Base-by-base conservation (phyloP, 2,888 invertebrate genomes). In the Ptilodon capucinus region DNA sequence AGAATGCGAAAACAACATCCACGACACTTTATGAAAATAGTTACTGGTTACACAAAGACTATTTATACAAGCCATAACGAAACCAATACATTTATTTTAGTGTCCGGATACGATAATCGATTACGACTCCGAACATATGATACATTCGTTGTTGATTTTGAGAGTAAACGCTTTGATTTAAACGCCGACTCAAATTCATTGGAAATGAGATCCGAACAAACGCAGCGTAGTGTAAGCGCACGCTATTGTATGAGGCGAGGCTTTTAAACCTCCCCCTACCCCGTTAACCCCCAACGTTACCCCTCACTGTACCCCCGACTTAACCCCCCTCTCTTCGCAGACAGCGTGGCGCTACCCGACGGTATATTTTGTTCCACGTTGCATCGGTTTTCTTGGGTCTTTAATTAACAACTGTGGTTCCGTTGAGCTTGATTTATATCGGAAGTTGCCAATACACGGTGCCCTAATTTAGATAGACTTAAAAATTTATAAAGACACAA, bases 201-300 rank as follows among this genome's bases (percentile, higher is more conserved):
- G 74, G 73, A 71, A 81, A 80, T 76, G 76, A 76, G 76, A 79
- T 76, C 71, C 67, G 52, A 65, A 71, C 69, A 76, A 79, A 81
- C 71, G 81, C 80, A 80, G 78, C 80, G 81, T 81, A 79, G 73
- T 76, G 82, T 73, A 81, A 84, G 80, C 83, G 84, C 81, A 79
- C 72, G 76, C 78, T 74, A 76, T 83, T 82, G 77, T 81, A 60
- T 60, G 62, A 68, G 61, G 63, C 68, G 71, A 73, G 64, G 81
- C 81, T 83, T 84, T 80, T 28, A 42, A 25, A 23, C 52, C 30
- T 44, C 52, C 25, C 44, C 16, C 40, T 30, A 38, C 35, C 28
- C 44, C 48, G n/a, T n/a, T n/a, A n/a, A n/a, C 44, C 51, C 42
- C 42, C 44, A 5, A 46, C 35, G 13, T 42, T 40, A 36, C 51